These are phyloP conservation scores for Heliconius hewitsoni DNA, from an alignment of 1,140 invertebrate species.

Conservation along the genomic window DNA sequence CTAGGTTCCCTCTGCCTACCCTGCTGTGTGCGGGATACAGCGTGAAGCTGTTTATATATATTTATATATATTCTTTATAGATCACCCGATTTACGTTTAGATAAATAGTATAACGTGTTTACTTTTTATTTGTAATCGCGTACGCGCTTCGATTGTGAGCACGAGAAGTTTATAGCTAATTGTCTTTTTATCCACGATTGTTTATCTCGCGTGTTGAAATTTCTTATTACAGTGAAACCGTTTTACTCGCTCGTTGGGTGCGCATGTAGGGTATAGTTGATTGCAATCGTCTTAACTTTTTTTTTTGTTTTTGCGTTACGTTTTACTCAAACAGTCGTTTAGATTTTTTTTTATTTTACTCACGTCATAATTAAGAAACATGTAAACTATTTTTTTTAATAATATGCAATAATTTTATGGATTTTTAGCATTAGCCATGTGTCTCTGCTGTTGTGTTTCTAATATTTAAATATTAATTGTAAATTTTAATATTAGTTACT, in stretches of 20 bases:
- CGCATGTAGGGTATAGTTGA: slow-evolving; percentile 43
- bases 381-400: neutral
- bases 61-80: neutral
- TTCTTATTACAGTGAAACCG: slow-evolving; percentile 42
- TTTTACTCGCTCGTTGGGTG: slow-evolving; percentile 43
- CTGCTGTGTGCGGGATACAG: no score
- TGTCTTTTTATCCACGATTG: slow-evolving; percentile 41
- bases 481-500: neutral
- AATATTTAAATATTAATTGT: neutral
- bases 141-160: slow-evolving; percentile 35
- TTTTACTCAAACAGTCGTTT: neutral
- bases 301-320: neutral
- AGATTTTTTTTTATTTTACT: neutral
- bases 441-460: neutral
- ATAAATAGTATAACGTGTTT: slow-evolving; percentile 9
- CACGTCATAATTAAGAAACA: neutral
- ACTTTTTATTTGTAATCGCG: slow-evolving; percentile 27
- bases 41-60: no score
- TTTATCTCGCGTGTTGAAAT: slow-evolving; percentile 45
- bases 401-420: no score
- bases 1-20: no score
- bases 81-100: neutral
- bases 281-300: slow-evolving; percentile 35
- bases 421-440: no score
- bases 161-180: slow-evolving; percentile 38